Evolutionary conservation across 2,113 vertebrate genomes (phyloP).

Genomic region (Ornithorhynchus anatinus): DNA sequence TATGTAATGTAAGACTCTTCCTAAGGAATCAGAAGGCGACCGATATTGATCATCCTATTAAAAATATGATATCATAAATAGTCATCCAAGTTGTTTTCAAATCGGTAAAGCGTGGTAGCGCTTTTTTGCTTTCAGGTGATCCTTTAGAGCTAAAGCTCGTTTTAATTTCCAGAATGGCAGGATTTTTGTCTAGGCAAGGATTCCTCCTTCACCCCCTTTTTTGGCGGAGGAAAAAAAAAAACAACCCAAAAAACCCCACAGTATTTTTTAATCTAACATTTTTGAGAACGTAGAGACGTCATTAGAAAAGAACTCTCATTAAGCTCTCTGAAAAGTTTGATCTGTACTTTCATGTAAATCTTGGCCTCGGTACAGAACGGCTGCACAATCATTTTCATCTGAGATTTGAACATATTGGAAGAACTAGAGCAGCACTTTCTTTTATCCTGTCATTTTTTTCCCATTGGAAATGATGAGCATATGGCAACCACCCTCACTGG

Average conservation of each 20-base stretch:
- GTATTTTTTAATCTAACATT: conserved; percentile 37
- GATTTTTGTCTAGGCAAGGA: no score
- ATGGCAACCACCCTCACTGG: conserved; percentile 91
- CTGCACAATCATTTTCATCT: conserved; percentile 78
- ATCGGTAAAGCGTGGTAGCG: no score
- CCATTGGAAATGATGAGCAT: conserved; percentile 88
- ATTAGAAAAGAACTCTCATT: conserved; percentile 55
- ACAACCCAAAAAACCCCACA: no score
- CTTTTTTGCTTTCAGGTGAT: no score
- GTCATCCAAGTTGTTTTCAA: no score
- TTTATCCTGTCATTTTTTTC: conserved; percentile 86
- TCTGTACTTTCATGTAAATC: conserved; percentile 71
- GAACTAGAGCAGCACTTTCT: conserved; percentile 81
- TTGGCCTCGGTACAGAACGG: conserved; percentile 75
- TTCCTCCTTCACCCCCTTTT: no score
- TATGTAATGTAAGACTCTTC: background rate
- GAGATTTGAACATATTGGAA: conserved; percentile 94
- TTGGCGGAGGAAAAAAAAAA: no score
- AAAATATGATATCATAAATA: no score
- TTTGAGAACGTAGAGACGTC: conserved; percentile 48
- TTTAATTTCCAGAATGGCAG: conserved; percentile 63
- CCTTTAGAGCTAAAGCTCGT: conserved; percentile 57
- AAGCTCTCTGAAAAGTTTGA: conserved; percentile 72
- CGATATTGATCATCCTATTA: no score
- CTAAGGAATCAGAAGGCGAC: background rate